phyloP scores from a whole-genome alignment of 2,888 invertebrate genomes.

The Calameuta idolon region DNA sequence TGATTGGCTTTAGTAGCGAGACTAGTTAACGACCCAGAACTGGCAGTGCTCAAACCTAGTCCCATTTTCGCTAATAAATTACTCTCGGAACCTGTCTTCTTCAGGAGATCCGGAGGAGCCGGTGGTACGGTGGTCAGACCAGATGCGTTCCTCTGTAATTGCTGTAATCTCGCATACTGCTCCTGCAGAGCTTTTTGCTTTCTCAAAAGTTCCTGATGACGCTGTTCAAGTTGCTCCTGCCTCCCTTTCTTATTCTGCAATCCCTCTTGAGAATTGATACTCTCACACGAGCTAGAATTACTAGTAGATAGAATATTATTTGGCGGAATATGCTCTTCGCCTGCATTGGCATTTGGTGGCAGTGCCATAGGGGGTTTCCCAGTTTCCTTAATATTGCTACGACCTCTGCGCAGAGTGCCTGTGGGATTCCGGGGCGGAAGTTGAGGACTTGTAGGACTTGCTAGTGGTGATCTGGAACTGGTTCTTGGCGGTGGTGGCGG shows the following conservation, averaged over 20 bases:
- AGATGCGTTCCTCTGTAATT: constrained; percentile 83
- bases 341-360: constrained; percentile 39
- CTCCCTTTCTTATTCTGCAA: constrained; percentile 71
- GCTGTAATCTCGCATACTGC: constrained; percentile 90
- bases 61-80: constrained; percentile 88
- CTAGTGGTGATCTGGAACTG: constrained; percentile 87
- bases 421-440: constrained; percentile 73
- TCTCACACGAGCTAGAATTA: constrained; percentile 81
- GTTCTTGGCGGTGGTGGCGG: constrained; percentile 95
- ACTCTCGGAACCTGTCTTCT: constrained; percentile 90
- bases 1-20: constrained; percentile 67
- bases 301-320: constrained; percentile 69
- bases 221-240: constrained; percentile 84
- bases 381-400: constrained; percentile 60
- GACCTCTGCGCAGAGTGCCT: constrained; percentile 55
- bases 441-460: constrained; percentile 83
- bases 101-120: constrained; percentile 76
- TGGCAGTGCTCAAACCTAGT: constrained; percentile 72
- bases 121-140: constrained; percentile 72
- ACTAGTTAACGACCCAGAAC: constrained; percentile 75
- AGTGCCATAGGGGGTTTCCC: constrained; percentile 59
- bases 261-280: constrained; percentile 81
- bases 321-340: constrained; percentile 28
- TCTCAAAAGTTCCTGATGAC: constrained; percentile 88
- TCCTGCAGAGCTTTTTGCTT: constrained; percentile 92